These are phyloP conservation scores for Enteromius argenteus DNA, from an alignment of 2,797 vertebrate species.

Conservation along the genomic window DNA sequence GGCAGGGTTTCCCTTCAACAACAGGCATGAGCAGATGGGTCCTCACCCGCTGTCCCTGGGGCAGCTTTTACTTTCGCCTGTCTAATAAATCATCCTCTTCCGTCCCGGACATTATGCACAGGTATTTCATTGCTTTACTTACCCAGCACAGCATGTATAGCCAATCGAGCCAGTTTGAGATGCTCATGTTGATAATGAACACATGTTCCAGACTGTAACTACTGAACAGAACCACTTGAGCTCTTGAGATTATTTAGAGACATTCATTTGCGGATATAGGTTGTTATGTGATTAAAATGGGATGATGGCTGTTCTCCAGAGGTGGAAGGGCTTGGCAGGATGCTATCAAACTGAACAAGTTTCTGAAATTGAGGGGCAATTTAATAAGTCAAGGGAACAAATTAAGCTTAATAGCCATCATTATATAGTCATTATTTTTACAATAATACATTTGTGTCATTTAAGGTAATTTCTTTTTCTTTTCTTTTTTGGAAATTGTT, in stretches of 20 bases:
- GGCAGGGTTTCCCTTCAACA: constrained; percentile 37
- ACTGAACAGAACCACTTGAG: neutral
- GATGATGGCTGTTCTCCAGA: neutral
- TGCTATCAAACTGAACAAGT: constrained; percentile 1
- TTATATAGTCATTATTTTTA: constrained; percentile 16
- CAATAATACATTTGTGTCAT: neutral
- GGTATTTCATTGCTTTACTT: constrained; percentile 47
- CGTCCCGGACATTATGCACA: constrained; percentile 40
- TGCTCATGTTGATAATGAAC: constrained; percentile 15
- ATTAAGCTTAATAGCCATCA: constrained; percentile 4
- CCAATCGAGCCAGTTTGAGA: constrained; percentile 15
- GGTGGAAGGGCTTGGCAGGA: neutral
- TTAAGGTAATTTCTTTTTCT: neutral
- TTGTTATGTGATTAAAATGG: constrained; percentile 22
- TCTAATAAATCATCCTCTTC: constrained; percentile 60
- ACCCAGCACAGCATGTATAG: neutral
- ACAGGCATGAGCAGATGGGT: constrained; percentile 39
- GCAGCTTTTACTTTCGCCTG: constrained; percentile 57
- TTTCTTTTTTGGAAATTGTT: neutral
- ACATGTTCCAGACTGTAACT: constrained; percentile 19
- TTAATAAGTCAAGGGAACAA: constrained; percentile 14
- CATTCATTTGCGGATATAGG: constrained; percentile 4
- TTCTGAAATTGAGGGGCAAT: constrained; percentile 4
- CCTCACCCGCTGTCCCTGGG: constrained; percentile 48
- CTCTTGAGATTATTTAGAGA: constrained; percentile 12